Conservation (phyloP, 2,797 vertebrate genomes). For the Siniperca obscura region DNA sequence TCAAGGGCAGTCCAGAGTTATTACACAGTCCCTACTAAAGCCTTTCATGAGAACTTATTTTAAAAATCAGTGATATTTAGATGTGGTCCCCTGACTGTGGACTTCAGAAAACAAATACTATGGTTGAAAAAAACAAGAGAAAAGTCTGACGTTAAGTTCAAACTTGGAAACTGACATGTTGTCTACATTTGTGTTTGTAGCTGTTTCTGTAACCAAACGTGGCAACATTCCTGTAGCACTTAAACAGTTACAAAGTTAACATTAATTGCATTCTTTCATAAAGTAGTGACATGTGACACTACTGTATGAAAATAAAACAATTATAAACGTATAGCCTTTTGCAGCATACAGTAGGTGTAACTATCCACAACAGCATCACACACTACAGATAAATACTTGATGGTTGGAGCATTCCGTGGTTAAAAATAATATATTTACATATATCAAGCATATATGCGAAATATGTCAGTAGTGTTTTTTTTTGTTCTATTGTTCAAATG, state of each 20-base stretch:
- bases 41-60: background rate
- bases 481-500: background rate
- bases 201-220: background rate
- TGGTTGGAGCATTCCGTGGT: background rate
- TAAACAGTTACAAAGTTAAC: background rate
- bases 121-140: background rate
- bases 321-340: background rate
- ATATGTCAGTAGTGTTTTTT: background rate
- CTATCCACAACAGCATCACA: background rate
- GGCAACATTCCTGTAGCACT: background rate
- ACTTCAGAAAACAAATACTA: background rate
- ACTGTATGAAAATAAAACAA: background rate
- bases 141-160: background rate
- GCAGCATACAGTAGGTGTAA: background rate
- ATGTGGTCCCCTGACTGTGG: background rate
- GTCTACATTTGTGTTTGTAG: background rate
- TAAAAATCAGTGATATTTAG: background rate
- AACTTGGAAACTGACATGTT: background rate
- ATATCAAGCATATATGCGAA: background rate
- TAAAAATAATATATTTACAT: background rate
- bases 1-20: background rate
- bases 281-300: background rate
- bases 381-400: background rate
- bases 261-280: background rate
- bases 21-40: background rate